Conservation (phyloP, 2,888 invertebrate genomes). For the Acleris cristana region DNA sequence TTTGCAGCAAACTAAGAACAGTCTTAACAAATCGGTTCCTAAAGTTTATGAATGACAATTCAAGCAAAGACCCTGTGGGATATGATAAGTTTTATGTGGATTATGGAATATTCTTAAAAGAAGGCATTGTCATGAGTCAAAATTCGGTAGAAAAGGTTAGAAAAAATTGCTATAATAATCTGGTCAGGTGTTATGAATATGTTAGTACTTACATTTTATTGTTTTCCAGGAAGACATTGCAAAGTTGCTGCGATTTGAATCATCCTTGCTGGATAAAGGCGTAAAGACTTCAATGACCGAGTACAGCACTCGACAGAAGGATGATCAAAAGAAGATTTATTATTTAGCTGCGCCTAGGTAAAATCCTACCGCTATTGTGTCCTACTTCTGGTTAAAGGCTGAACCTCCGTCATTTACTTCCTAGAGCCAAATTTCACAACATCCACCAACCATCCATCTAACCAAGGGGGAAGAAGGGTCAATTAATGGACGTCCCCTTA, state of each 20-base stretch:
- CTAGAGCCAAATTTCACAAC: too few species aligned
- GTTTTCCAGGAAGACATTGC: slow-evolving; percentile 92
- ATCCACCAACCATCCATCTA: too few species aligned
- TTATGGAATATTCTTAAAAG: slow-evolving; percentile 96
- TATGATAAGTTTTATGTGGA: slow-evolving; percentile 95
- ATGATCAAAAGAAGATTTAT: slow-evolving; percentile 93
- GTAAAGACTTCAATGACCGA: slow-evolving; percentile 91
- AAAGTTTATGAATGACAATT: slow-evolving; percentile 92
- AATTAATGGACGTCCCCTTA: too few species aligned
- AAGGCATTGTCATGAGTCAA: slow-evolving; percentile 95
- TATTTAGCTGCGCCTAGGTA: slow-evolving; percentile 97
- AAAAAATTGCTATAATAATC: too few species aligned
- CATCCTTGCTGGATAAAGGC: slow-evolving; percentile 89
- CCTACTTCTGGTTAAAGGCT: too few species aligned
- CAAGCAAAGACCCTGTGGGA: slow-evolving; percentile 91
- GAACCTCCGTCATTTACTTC: too few species aligned
- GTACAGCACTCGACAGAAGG: slow-evolving; percentile 90
- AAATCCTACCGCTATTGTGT: slow-evolving; percentile 21
- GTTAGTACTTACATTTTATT: slow-evolving; percentile 1
- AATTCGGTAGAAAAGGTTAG: slow-evolving; percentile 92
- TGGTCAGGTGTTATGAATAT: neutral
- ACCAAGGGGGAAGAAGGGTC: too few species aligned
- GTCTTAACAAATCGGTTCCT: slow-evolving; percentile 93
- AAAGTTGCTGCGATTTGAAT: slow-evolving; percentile 95
- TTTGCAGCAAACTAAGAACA: slow-evolving; percentile 88